These are phyloP conservation scores for Spizella passerina DNA, from an alignment of 2,797 vertebrate species.

Conservation along the genomic window DNA sequence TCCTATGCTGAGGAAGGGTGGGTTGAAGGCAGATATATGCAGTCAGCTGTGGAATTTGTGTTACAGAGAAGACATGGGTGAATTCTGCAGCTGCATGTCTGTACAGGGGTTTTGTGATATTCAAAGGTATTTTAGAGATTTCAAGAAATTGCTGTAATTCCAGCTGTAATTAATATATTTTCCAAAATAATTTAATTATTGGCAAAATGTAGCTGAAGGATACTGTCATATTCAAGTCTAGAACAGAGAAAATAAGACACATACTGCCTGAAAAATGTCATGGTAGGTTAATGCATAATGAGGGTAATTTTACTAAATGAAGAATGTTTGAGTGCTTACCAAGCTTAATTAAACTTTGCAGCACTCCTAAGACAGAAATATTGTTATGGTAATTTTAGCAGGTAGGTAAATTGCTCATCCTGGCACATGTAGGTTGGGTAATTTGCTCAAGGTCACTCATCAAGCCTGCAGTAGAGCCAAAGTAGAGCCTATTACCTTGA, in stretches of 20 bases:
- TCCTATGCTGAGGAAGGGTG: background rate
- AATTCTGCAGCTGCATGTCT: background rate
- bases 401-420: slow-evolving; percentile 45
- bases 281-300: slow-evolving; percentile 21
- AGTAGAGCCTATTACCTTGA: background rate
- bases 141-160: background rate
- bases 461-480: background rate
- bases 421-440: background rate
- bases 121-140: background rate
- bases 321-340: slow-evolving; percentile 31
- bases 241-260: background rate
- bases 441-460: slow-evolving; percentile 36
- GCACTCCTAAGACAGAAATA: slow-evolving; percentile 54
- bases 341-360: slow-evolving; percentile 64
- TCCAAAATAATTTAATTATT: background rate
- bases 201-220: background rate
- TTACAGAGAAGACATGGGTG: background rate
- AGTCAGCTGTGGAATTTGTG: background rate
- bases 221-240: background rate
- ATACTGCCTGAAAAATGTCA: background rate
- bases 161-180: background rate
- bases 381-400: slow-evolving; percentile 52
- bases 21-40: background rate
- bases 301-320: slow-evolving; percentile 42
- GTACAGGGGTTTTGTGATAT: background rate